phyloP scores from a whole-genome alignment of 2,888 invertebrate species.

The Anorthoa munda region DNA sequence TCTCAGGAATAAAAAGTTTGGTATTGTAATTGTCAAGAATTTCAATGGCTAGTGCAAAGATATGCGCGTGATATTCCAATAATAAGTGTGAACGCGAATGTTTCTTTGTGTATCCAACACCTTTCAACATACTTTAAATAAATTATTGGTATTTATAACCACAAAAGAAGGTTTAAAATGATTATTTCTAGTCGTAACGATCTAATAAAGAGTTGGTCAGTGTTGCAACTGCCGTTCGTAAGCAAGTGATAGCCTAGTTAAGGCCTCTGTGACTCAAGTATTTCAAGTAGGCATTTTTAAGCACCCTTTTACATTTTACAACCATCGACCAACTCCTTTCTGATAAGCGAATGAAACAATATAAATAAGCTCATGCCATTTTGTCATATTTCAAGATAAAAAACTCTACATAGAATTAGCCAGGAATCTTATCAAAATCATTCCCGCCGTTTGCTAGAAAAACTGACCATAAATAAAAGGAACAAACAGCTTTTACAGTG shows the following conservation, averaged over 20 bases:
- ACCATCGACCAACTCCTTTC: neutral
- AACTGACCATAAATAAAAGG: slow-evolving; percentile 41
- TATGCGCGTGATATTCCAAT: slow-evolving; percentile 42
- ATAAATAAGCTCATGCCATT: slow-evolving; percentile 13
- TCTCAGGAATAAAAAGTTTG: neutral
- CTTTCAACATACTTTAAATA: slow-evolving; percentile 52
- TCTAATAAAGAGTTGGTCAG: slow-evolving; percentile 34
- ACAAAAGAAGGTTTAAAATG: slow-evolving; percentile 24
- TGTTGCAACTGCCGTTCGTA: slow-evolving; percentile 27
- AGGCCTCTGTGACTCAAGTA: slow-evolving; percentile 2
- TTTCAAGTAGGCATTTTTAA: slow-evolving; percentile 22
- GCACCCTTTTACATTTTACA: neutral
- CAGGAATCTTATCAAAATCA: slow-evolving; percentile 39
- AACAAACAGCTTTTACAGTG: slow-evolving; percentile 29
- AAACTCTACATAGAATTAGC: neutral
- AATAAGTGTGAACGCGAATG: slow-evolving; percentile 8
- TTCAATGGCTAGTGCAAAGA: slow-evolving; percentile 33
- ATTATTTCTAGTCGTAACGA: slow-evolving; percentile 35
- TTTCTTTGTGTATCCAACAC: slow-evolving; percentile 53
- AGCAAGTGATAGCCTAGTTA: neutral
- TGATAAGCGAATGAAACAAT: neutral
- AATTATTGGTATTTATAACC: slow-evolving; percentile 17
- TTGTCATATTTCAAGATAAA: slow-evolving; percentile 24
- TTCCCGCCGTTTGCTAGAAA: slow-evolving; percentile 27
- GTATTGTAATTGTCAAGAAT: slow-evolving; percentile 40